Percentiles rank a stretch among this genome's conserved stretches.
Evolutionary conservation across 2,888 invertebrate species (phyloP).

Genomic region (Digitonthophagus gazella): DNA sequence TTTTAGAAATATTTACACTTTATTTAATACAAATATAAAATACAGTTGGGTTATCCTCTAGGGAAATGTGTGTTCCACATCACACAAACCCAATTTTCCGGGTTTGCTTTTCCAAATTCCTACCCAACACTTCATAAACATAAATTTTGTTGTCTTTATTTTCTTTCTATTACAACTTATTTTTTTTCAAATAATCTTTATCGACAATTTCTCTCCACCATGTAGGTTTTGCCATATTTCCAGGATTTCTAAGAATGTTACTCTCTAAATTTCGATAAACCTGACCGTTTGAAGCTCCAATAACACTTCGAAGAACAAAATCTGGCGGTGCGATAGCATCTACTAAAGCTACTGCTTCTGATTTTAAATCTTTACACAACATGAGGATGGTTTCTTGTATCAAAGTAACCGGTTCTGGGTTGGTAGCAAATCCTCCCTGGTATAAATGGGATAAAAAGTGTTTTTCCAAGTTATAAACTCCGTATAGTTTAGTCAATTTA

Average conservation of each 20-base stretch:
- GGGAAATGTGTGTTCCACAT: too few relatives aligned
- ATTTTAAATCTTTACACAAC: constrained; percentile 62
- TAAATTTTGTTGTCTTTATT: background rate
- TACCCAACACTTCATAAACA: background rate
- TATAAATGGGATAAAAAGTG: constrained; percentile 70
- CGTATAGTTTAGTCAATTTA: constrained; percentile 65
- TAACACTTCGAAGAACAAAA: constrained; percentile 78
- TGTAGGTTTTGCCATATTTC: constrained; percentile 63
- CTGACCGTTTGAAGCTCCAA: constrained; percentile 85
- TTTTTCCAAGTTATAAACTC: constrained; percentile 70
- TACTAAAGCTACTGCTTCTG: constrained; percentile 73
- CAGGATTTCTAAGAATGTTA: constrained; percentile 62
- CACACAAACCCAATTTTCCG: too few relatives aligned
- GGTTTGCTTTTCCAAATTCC: too few relatives aligned
- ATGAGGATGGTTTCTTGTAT: constrained; percentile 68
- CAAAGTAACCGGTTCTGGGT: constrained; percentile 56
- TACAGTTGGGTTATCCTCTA: too few relatives aligned
- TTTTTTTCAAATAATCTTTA: constrained; percentile 52
- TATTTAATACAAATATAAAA: too few relatives aligned
- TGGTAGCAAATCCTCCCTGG: constrained; percentile 61
- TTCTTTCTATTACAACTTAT: constrained; percentile 50
- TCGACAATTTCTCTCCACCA: constrained; percentile 77
- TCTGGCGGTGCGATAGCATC: constrained; percentile 88
- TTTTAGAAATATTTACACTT: too few relatives aligned
- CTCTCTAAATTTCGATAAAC: constrained; percentile 76